Percentiles rank a stretch among this genome's conserved stretches.
Conservation (phyloP, 2,113 vertebrate species). For the Spheniscus mendiculus region DNA sequence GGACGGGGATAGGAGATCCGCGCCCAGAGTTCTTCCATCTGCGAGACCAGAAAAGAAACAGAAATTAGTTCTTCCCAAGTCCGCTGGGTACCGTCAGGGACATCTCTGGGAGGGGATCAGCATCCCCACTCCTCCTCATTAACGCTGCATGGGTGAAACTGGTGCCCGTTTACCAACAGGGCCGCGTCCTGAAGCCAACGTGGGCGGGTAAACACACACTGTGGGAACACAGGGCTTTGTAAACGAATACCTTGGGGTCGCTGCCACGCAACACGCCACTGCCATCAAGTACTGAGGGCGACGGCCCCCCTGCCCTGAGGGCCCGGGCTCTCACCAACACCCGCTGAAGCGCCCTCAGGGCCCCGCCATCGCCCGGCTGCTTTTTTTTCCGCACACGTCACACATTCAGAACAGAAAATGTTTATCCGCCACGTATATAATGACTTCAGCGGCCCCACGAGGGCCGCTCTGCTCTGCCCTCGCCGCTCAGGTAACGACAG, state of each 20-base stretch:
- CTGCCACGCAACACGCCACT: rapidly evolving
- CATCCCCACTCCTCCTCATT: rapidly evolving
- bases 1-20: rapidly evolving
- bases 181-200: background rate
- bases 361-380: background rate
- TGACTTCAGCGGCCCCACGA: rapidly evolving
- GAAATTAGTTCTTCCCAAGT: rapidly evolving
- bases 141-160: rapidly evolving
- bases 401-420: no score
- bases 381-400: rapidly evolving
- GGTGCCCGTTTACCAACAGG: rapidly evolving
- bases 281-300: rapidly evolving
- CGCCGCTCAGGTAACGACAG: rapidly evolving
- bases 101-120: no score
- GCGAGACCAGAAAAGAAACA: background rate
- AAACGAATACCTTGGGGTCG: rapidly evolving
- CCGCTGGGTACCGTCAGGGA: background rate
- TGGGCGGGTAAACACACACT: rapidly evolving
- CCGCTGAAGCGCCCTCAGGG: rapidly evolving
- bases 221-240: rapidly evolving
- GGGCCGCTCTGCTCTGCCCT: background rate
- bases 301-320: no score
- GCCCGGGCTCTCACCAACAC: background rate
- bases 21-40: background rate
- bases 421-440: rapidly evolving